These are phyloP conservation scores for Iphiclides podalirius DNA, from an alignment of 2,888 invertebrate species.

Conservation along the genomic window DNA sequence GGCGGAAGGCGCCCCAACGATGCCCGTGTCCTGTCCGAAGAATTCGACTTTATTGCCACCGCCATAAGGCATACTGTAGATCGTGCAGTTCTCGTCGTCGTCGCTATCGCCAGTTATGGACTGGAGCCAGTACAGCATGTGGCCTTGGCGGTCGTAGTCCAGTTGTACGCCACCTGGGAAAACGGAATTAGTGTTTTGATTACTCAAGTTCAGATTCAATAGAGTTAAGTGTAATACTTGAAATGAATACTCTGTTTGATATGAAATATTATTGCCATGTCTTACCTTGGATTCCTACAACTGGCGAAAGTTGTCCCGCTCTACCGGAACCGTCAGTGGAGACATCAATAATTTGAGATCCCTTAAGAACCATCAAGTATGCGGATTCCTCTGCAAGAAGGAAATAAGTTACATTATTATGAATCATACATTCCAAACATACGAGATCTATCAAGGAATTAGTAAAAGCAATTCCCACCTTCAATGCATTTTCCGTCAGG, in stretches of 20 bases:
- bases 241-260: too few relatives aligned
- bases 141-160: slow-evolving; percentile 94
- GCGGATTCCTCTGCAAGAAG: slow-evolving; percentile 86
- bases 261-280: too few relatives aligned
- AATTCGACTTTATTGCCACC: slow-evolving; percentile 89
- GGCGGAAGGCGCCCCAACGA: slow-evolving; percentile 93
- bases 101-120: slow-evolving; percentile 82
- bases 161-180: slow-evolving; percentile 88
- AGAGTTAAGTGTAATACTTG: too few relatives aligned
- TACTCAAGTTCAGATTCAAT: too few relatives aligned
- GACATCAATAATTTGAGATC: slow-evolving; percentile 93
- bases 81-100: slow-evolving; percentile 91
- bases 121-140: slow-evolving; percentile 93
- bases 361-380: slow-evolving; percentile 93
- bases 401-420: background rate
- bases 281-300: slow-evolving; percentile 87
- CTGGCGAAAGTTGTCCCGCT: slow-evolving; percentile 89
- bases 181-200: too few relatives aligned
- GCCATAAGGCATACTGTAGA: slow-evolving; percentile 90
- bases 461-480: slow-evolving; percentile 45
- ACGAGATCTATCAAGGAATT: too few relatives aligned
- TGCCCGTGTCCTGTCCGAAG: slow-evolving; percentile 89
- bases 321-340: slow-evolving; percentile 87
- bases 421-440: too few relatives aligned
- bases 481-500: slow-evolving; percentile 87